A percentile compares a stretch with the other conserved stretches of the same genome.
These are phyloP conservation scores for Hyaena hyaena DNA, from an alignment of 2,113 vertebrate species.

Conservation along the genomic window DNA sequence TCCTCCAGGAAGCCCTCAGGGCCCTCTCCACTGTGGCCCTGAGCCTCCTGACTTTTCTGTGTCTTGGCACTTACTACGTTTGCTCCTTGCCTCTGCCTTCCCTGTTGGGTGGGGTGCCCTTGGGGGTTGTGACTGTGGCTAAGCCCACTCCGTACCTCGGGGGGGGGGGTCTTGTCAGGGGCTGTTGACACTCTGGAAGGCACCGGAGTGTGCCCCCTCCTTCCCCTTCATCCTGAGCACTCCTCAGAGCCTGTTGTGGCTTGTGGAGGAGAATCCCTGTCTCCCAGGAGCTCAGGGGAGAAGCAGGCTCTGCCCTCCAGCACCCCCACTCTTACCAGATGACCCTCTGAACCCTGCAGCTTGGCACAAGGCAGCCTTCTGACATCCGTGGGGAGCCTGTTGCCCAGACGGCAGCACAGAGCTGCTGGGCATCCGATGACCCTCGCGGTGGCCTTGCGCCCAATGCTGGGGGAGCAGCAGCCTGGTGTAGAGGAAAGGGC, in stretches of 20 bases:
- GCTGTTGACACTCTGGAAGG: not conserved
- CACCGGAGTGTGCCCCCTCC: accelerated
- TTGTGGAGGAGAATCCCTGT: not conserved
- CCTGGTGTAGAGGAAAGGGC: not conserved
- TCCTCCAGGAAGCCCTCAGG: not conserved
- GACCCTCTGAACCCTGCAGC: not conserved
- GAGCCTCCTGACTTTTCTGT: not conserved
- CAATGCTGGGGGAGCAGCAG: not conserved
- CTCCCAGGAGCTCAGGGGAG: not conserved
- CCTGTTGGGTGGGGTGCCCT: no score
- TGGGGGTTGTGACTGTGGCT: not conserved
- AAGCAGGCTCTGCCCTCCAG: not conserved
- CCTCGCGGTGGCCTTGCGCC: not conserved
- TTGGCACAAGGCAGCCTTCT: no score
- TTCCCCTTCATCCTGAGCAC: not conserved
- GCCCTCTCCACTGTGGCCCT: not conserved
- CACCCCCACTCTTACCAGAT: not conserved
- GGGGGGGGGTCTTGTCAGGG: not conserved
- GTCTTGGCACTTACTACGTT: not conserved
- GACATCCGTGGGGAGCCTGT: not conserved
- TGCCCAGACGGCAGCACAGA: not conserved
- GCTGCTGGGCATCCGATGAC: not conserved
- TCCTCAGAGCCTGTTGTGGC: not conserved
- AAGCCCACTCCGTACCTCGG: not conserved
- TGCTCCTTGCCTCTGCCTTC: not conserved